These are phyloP conservation scores for Pangasius krempfi DNA, from an alignment of 2,797 vertebrate species.

Conservation along the genomic window DNA sequence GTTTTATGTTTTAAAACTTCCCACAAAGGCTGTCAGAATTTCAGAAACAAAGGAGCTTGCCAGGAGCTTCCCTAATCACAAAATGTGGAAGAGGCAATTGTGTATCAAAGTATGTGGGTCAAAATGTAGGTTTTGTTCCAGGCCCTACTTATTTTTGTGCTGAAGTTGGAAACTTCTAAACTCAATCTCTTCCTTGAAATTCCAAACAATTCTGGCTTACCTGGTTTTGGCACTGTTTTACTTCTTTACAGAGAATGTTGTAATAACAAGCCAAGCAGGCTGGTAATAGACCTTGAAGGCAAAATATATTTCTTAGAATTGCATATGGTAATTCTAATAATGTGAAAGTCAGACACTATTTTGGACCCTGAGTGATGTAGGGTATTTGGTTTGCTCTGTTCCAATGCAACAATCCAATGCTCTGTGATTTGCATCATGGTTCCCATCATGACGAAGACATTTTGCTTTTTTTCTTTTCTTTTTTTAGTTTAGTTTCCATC, in stretches of 20 bases:
- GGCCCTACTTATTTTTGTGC: conserved; percentile 1
- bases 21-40: not conserved
- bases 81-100: not conserved
- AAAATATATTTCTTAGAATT: not conserved
- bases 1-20: conserved; percentile 6
- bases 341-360: not conserved
- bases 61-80: not conserved
- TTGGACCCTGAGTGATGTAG: not conserved
- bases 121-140: conserved; percentile 24
- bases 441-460: not conserved
- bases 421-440: not conserved
- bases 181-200: not conserved
- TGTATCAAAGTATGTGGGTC: conserved; percentile 15
- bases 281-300: not conserved
- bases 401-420: not conserved
- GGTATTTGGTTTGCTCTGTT: not conserved
- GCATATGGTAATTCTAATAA: not conserved
- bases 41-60: not conserved
- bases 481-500: not conserved
- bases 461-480: not conserved
- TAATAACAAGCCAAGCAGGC: not conserved
- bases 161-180: conserved; percentile 6
- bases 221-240: not conserved
- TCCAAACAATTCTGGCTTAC: not conserved
- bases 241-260: not conserved